Percentiles rank a stretch among this genome's conserved stretches.
Conservation (phyloP, 1,140 invertebrate species). For the Asobara japonica region DNA sequence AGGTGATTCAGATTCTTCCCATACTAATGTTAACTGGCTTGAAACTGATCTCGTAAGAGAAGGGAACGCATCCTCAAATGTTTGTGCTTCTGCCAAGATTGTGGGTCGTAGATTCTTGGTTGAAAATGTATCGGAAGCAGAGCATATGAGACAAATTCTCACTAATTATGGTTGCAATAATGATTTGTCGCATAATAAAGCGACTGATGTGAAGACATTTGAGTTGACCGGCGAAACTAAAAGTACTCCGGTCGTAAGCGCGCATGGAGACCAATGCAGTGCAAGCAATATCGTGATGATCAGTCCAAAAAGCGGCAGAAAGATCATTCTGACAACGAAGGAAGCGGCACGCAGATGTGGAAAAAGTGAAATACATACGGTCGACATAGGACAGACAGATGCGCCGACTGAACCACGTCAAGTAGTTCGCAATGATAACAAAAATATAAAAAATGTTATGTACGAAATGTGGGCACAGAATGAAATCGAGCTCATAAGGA, state of each 20-base stretch:
- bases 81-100: conserved; percentile 32
- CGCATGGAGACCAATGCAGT: conserved; percentile 43
- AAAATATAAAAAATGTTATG: conserved; percentile 29
- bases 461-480: conserved; percentile 39
- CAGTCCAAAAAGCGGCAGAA: too few species aligned
- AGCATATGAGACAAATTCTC: conserved; percentile 56
- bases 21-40: background rate
- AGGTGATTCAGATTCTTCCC: background rate
- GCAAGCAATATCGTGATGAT: too few species aligned
- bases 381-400: too few species aligned
- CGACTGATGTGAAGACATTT: conserved; percentile 57
- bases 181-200: conserved; percentile 44
- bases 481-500: conserved; percentile 43
- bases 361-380: too few species aligned
- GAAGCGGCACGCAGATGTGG: too few species aligned
- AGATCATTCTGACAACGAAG: too few species aligned
- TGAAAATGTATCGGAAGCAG: conserved; percentile 59
- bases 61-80: background rate
- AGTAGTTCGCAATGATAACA: conserved; percentile 3
- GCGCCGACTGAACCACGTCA: conserved; percentile 35
- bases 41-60: background rate
- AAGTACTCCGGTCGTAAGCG: conserved; percentile 44
- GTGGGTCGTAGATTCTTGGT: conserved; percentile 59
- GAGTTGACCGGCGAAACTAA: conserved; percentile 57
- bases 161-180: conserved; percentile 46